phyloP scores from a whole-genome alignment of 2,113 vertebrate genomes.

The Gobiocypris rarus region DNA sequence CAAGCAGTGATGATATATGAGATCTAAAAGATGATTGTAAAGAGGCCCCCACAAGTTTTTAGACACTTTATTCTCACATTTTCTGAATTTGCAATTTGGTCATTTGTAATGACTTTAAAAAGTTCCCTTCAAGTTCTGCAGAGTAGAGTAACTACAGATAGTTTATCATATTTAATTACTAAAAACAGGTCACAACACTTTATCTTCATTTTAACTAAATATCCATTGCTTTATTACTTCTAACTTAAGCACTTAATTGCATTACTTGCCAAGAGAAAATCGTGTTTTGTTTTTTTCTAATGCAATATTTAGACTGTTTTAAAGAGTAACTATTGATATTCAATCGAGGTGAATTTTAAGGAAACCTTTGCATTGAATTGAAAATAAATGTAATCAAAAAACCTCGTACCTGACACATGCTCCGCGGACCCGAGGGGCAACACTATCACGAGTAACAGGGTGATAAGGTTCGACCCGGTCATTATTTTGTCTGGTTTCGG shows the following conservation, averaged over 20 bases:
- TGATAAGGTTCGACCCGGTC: not conserved
- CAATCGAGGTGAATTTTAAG: not conserved
- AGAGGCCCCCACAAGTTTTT: too few relatives aligned
- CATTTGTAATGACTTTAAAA: too few relatives aligned
- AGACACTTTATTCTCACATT: too few relatives aligned
- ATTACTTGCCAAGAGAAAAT: not conserved
- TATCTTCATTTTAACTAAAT: not conserved
- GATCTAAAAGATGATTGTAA: not conserved
- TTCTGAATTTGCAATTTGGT: too few relatives aligned
- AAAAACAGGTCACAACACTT: too few relatives aligned
- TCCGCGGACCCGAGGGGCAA: not conserved
- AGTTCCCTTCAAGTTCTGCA: not conserved
- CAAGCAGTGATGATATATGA: too few relatives aligned
- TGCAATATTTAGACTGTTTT: not conserved
- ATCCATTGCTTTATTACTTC: not conserved
- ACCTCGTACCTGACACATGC: constrained; percentile 34
- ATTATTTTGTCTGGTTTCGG: not conserved
- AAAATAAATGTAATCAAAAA: not conserved
- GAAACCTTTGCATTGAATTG: not conserved
- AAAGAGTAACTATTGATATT: not conserved
- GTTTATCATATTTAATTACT: too few relatives aligned
- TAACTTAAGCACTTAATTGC: not conserved
- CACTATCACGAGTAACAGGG: not conserved
- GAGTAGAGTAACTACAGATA: not conserved
- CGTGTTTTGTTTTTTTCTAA: not conserved